Percentiles rank a stretch among this genome's conserved stretches.
Conservation (phyloP, 2,113 vertebrate species). For the Delphinus delphis region DNA sequence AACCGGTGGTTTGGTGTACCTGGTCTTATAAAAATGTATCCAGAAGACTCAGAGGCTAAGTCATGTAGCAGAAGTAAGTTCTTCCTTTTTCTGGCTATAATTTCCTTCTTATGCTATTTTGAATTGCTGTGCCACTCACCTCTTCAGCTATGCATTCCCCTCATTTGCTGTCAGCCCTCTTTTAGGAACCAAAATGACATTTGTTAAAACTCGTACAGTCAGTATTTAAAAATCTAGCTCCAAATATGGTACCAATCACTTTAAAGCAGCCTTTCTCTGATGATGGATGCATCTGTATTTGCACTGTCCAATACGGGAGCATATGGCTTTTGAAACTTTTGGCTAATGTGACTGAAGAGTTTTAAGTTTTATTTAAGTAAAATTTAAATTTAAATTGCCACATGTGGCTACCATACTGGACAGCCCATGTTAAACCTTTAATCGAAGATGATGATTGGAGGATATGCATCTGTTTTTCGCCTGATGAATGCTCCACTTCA, state of each 20-base stretch:
- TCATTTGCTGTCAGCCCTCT: background rate
- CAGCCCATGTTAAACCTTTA: background rate
- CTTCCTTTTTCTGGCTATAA: background rate
- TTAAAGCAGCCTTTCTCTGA: background rate
- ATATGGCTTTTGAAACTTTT: background rate
- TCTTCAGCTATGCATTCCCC: background rate
- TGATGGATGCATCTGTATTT: background rate
- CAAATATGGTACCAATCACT: background rate
- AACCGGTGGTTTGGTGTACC: background rate
- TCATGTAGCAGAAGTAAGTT: background rate
- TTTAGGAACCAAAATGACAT: background rate
- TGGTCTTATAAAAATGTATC: background rate
- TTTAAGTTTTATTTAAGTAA: background rate
- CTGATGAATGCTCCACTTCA: background rate
- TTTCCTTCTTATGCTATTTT: background rate
- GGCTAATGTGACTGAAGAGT: background rate
- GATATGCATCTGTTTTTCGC: accelerated
- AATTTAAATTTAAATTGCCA: background rate
- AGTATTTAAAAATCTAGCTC: background rate
- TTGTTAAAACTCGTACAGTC: background rate
- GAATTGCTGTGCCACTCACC: background rate
- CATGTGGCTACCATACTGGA: background rate
- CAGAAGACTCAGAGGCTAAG: background rate
- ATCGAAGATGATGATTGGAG: background rate
- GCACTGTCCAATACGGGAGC: background rate